Conservation (phyloP, 2,888 invertebrate species). For the Stenichneumon culpator region DNA sequence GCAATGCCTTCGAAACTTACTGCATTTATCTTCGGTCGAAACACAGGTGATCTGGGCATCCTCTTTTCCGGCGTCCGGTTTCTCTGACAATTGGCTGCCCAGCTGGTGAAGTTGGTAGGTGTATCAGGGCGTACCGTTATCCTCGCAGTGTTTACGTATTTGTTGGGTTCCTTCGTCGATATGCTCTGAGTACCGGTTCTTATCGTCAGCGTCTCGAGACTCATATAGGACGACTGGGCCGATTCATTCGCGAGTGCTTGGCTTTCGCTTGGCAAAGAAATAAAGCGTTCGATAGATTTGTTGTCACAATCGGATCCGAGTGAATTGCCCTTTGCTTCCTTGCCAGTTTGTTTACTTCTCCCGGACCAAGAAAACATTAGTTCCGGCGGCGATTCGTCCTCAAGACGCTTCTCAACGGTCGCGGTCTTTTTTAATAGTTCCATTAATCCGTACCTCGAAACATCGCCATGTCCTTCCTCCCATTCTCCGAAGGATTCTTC, state of each 20-base stretch:
- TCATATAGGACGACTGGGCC: not conserved
- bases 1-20: not conserved
- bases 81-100: too few relatives aligned
- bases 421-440: not conserved
- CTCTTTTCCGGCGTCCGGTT: too few relatives aligned
- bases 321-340: not conserved
- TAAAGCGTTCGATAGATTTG: not conserved
- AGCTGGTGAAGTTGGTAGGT: too few relatives aligned
- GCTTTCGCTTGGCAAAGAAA: not conserved
- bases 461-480: not conserved
- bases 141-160: not conserved
- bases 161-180: not conserved
- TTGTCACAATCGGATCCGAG: not conserved
- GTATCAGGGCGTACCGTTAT: not conserved
- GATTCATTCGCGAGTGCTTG: not conserved
- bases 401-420: not conserved
- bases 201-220: not conserved
- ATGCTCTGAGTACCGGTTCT: not conserved
- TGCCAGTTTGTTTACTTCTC: not conserved
- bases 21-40: not conserved
- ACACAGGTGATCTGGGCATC: not conserved
- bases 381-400: not conserved
- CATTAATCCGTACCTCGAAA: not conserved
- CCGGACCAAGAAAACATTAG: not conserved
- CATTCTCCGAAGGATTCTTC: slow-evolving; percentile 15